Percentiles rank a stretch among this genome's conserved stretches.
These are phyloP conservation scores for Hippocampus mohnikei DNA, from an alignment of 2,113 vertebrate genomes.

Conservation along the genomic window DNA sequence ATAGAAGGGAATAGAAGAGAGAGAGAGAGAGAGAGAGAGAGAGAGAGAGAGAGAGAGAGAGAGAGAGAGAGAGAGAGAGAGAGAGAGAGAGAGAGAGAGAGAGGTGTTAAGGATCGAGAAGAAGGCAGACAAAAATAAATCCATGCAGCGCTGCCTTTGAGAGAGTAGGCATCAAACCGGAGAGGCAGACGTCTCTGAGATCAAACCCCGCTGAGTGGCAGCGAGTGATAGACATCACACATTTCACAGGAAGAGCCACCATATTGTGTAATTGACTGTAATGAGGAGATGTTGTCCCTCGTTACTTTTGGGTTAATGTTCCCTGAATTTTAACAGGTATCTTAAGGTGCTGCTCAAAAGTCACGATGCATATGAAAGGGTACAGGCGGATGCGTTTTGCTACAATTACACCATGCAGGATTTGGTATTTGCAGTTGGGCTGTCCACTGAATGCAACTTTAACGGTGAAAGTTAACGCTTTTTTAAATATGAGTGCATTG, in stretches of 20 bases:
- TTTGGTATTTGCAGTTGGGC: no score
- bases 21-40: constrained; percentile 2
- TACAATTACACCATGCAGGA: neutral
- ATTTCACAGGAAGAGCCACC: neutral
- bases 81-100: no score
- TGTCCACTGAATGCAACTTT: no score
- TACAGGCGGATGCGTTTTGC: neutral
- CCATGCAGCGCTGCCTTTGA: constrained; percentile 48
- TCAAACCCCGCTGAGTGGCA: neutral
- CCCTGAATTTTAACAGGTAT: constrained; percentile 2
- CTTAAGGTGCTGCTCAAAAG: neutral
- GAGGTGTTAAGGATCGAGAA: constrained; percentile 9
- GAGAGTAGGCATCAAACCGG: constrained; percentile 2
- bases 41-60: no score
- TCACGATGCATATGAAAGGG: neutral
- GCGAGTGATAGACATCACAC: neutral
- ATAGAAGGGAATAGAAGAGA: constrained; percentile 53
- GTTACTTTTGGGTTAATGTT: neutral
- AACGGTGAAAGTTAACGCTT: neutral
- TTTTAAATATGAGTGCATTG: neutral
- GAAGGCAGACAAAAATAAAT: constrained; percentile 25
- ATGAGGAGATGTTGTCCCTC: neutral
- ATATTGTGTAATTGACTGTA: neutral
- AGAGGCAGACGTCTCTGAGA: neutral
- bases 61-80: no score